Evolutionary conservation across 2,113 vertebrate species (phyloP).

Genomic region (Eira barbara): DNA sequence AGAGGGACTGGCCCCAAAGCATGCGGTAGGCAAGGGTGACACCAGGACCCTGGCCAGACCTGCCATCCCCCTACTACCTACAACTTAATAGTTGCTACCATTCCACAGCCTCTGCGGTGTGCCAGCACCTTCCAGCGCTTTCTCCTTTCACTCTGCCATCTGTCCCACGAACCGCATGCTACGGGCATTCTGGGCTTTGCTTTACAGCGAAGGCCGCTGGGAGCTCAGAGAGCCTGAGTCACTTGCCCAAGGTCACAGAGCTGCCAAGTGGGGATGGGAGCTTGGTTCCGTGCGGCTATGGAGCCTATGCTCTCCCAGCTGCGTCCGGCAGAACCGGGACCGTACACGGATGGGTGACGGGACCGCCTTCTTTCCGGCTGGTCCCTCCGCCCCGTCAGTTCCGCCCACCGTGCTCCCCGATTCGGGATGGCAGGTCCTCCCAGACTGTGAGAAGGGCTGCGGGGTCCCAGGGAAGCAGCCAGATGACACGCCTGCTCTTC

Average conservation of each 20-base stretch:
- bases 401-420: not conserved
- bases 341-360: accelerated
- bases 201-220: not conserved
- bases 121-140: not conserved
- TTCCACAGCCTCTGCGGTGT: accelerated
- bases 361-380: accelerated
- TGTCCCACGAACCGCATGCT: accelerated
- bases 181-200: accelerated
- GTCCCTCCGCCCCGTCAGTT: not conserved
- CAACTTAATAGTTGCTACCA: accelerated
- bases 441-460: accelerated
- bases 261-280: accelerated
- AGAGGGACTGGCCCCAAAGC: not conserved
- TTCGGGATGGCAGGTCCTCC: not conserved
- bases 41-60: not conserved
- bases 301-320: too few relatives aligned
- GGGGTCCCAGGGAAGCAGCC: not conserved
- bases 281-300: accelerated
- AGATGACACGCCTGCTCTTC: accelerated
- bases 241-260: not conserved
- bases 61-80: accelerated
- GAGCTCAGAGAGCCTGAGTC: not conserved
- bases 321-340: accelerated
- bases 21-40: accelerated
- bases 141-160: accelerated